Percentiles rank a stretch among this genome's conserved stretches.
Conservation (phyloP, 2,113 vertebrate species). For the Amblyornis subalaris region DNA sequence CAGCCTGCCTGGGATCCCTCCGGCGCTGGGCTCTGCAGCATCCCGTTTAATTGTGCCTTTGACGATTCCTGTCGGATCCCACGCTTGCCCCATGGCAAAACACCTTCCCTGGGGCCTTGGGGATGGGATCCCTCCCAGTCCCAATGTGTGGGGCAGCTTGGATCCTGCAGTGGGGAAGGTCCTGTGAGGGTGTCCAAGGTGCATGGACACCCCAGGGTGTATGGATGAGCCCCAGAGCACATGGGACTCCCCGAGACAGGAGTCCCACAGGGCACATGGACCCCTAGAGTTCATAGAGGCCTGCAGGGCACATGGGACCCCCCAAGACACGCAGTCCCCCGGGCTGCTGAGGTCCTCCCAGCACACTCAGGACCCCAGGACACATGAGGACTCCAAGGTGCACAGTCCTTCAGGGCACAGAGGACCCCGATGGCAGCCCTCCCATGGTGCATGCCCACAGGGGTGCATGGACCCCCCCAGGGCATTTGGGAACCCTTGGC, state of each 20-base stretch:
- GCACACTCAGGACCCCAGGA: neutral
- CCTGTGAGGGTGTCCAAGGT: neutral
- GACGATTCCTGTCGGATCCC: fast-evolving
- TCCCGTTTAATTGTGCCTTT: fast-evolving
- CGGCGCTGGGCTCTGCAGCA: neutral
- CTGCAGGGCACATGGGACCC: neutral
- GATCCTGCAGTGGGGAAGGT: neutral
- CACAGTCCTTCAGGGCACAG: neutral
- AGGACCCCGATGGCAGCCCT: fast-evolving
- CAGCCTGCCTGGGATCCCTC: neutral
- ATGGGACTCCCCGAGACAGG: fast-evolving
- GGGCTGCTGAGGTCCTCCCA: too few species aligned
- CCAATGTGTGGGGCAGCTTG: fast-evolving
- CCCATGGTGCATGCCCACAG: fast-evolving
- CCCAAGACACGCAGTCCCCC: fast-evolving
- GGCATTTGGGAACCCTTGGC: fast-evolving
- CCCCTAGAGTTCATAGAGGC: fast-evolving
- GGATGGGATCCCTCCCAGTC: neutral
- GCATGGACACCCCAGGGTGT: fast-evolving
- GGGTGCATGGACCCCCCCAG: fast-evolving
- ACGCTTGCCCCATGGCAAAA: fast-evolving
- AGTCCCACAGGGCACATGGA: neutral
- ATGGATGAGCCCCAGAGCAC: neutral
- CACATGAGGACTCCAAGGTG: fast-evolving
- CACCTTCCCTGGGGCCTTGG: neutral